A percentile compares a stretch with the other conserved stretches of the same genome.
Conservation (phyloP, 1,140 invertebrate species). For the Drosophila sproati region DNA sequence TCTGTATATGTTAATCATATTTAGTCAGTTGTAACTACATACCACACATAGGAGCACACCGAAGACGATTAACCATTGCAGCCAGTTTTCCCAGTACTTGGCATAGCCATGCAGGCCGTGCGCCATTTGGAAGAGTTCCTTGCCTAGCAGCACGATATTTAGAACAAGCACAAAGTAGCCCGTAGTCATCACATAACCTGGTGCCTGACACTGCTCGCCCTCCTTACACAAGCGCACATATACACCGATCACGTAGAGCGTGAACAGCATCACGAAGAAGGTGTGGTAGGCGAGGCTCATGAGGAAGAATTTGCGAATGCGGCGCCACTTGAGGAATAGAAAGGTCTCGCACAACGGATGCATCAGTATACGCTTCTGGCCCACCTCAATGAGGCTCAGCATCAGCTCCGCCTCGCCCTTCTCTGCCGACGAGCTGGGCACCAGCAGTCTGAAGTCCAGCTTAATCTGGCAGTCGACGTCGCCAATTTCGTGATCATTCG, state of each 20-base stretch:
- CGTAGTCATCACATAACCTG: constrained; percentile 85
- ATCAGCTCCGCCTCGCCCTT: constrained; percentile 90
- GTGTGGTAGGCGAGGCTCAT: constrained; percentile 92
- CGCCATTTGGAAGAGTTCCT: constrained; percentile 90
- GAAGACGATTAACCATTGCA: constrained; percentile 91
- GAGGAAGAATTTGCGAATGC: constrained; percentile 93
- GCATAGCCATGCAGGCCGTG: constrained; percentile 90
- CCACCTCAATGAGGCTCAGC: constrained; percentile 91
- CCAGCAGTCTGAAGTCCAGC: constrained; percentile 90
- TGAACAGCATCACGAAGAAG: constrained; percentile 90
- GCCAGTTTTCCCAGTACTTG: constrained; percentile 93
- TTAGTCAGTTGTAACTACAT: constrained; percentile 40
- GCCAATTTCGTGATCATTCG: constrained; percentile 92
- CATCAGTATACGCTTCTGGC: constrained; percentile 90
- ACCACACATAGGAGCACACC: constrained; percentile 88
- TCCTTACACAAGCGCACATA: constrained; percentile 84
- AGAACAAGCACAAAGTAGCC: constrained; percentile 87
- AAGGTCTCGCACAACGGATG: constrained; percentile 93
- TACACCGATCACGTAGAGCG: constrained; percentile 88
- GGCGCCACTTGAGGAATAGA: constrained; percentile 92
- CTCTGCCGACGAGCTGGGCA: constrained; percentile 86
- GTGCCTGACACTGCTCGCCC: constrained; percentile 83
- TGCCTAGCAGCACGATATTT: constrained; percentile 87
- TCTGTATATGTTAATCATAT: too few species aligned
- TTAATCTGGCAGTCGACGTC: constrained; percentile 93